These are phyloP conservation scores for Drosophila fulvimacula DNA, from an alignment of 2,888 invertebrate species.

Conservation along the genomic window DNA sequence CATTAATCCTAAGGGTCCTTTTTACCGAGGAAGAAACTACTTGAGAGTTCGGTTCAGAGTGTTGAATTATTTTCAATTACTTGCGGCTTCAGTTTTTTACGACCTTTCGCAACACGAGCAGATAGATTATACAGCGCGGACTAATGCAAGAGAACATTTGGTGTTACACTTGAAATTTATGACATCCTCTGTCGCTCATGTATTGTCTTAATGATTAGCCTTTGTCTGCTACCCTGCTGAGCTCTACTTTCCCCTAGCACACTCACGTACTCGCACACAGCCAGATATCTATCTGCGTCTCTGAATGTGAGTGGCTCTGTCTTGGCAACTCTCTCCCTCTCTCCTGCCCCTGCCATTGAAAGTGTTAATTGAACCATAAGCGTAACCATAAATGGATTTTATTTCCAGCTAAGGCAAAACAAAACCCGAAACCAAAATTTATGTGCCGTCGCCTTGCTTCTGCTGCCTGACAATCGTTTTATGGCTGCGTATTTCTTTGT, in stretches of 20 bases:
- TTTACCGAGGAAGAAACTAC: constrained; percentile 19
- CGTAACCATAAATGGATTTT: constrained; percentile 83
- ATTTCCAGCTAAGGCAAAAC: constrained; percentile 74
- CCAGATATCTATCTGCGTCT: constrained; percentile 32
- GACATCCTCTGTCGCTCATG: constrained; percentile 71
- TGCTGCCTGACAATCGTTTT: constrained; percentile 58
- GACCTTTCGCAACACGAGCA: constrained; percentile 49
- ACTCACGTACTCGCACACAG: constrained; percentile 30
- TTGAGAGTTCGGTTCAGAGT: constrained; percentile 43
- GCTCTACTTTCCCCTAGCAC: constrained; percentile 69
- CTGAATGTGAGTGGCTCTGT: constrained; percentile 21
- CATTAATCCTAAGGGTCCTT: constrained; percentile 35
- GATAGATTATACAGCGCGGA: constrained; percentile 29
- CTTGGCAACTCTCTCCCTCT: constrained; percentile 9
- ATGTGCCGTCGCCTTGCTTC: constrained; percentile 48
- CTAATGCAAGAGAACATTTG: constrained; percentile 42
- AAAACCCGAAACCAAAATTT: constrained; percentile 67
- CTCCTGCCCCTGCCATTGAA: constrained; percentile 59
- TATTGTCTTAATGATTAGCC: constrained; percentile 75
- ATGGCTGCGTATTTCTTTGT: constrained; percentile 49
- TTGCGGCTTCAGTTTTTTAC: constrained; percentile 65
- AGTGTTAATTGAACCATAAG: constrained; percentile 83
- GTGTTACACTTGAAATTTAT: constrained; percentile 81
- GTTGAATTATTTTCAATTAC: constrained; percentile 77
- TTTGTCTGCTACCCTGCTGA: constrained; percentile 68